Conservation (phyloP, 2,113 vertebrate species). For the Zosterops borbonicus region DNA sequence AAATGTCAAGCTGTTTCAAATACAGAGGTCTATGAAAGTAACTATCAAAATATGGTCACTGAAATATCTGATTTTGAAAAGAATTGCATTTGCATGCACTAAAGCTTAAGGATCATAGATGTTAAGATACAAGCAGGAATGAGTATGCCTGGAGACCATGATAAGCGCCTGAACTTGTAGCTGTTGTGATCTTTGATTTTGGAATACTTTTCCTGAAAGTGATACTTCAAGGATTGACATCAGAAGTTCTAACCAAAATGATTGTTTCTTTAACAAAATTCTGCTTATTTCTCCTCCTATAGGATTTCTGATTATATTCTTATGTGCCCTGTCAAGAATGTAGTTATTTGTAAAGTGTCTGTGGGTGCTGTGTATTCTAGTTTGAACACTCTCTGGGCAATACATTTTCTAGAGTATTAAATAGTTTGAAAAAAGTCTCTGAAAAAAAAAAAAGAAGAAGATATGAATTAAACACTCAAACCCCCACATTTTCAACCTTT, state of each 20-base stretch:
- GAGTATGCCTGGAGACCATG: neutral
- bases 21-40: neutral
- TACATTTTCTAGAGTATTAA: neutral
- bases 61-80: conserved; percentile 22
- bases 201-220: neutral
- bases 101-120: neutral
- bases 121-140: neutral
- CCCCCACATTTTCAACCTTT: neutral
- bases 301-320: neutral
- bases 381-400: neutral
- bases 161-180: neutral
- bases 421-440: neutral
- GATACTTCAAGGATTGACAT: neutral
- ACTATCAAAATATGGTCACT: conserved; percentile 32
- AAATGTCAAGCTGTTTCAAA: conserved; percentile 36
- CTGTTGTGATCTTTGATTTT: neutral
- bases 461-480: conserved; percentile 19
- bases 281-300: neutral
- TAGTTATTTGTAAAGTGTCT: neutral
- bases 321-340: neutral
- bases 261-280: neutral
- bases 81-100: neutral
- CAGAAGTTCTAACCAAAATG: neutral
- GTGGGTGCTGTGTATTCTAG: neutral
- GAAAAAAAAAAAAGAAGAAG: neutral